phyloP scores from a whole-genome alignment of 1,140 invertebrate genomes.

The Camponotus floridanus region DNA sequence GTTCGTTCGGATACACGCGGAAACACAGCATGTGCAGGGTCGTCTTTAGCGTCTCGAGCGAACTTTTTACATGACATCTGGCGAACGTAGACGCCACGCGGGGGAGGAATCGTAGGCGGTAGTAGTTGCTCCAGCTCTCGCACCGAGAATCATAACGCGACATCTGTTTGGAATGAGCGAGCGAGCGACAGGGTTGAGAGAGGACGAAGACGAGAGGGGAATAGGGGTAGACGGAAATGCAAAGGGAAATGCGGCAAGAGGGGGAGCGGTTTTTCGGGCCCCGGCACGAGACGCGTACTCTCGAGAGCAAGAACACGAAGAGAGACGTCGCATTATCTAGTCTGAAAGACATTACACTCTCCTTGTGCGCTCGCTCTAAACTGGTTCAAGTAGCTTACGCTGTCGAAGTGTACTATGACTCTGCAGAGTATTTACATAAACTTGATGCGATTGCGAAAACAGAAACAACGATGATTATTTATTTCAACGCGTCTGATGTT shows the following conservation, averaged over 20 bases:
- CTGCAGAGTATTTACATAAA: background rate
- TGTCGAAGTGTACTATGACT: background rate
- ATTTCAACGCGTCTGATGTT: slow-evolving; percentile 2
- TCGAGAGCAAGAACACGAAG: slow-evolving; percentile 72
- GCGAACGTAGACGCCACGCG: slow-evolving; percentile 53
- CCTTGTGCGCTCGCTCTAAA: background rate
- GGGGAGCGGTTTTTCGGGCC: slow-evolving; percentile 66
- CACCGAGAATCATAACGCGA: slow-evolving; percentile 76
- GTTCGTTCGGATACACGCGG: slow-evolving; percentile 37
- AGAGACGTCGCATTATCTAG: slow-evolving; percentile 76
- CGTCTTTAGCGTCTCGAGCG: slow-evolving; percentile 12
- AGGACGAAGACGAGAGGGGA: background rate
- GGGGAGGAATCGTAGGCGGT: slow-evolving; percentile 42
- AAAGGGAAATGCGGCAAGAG: slow-evolving; percentile 13
- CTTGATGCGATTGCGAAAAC: background rate
- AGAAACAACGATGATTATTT: slow-evolving; percentile 27
- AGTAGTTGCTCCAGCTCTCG: slow-evolving; percentile 53
- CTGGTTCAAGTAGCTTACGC: slow-evolving; percentile 11
- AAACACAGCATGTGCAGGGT: slow-evolving; percentile 11
- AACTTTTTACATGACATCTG: slow-evolving; percentile 78
- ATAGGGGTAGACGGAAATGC: slow-evolving; percentile 27
- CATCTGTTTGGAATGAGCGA: slow-evolving; percentile 78
- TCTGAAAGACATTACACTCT: slow-evolving; percentile 71
- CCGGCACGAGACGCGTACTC: slow-evolving; percentile 46
- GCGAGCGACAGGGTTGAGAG: slow-evolving; percentile 51